These are phyloP conservation scores for Clytia hemisphaerica DNA, from an alignment of 30 jellyfish, hydroid and myxozoan genomes.

Conservation along the genomic window DNA sequence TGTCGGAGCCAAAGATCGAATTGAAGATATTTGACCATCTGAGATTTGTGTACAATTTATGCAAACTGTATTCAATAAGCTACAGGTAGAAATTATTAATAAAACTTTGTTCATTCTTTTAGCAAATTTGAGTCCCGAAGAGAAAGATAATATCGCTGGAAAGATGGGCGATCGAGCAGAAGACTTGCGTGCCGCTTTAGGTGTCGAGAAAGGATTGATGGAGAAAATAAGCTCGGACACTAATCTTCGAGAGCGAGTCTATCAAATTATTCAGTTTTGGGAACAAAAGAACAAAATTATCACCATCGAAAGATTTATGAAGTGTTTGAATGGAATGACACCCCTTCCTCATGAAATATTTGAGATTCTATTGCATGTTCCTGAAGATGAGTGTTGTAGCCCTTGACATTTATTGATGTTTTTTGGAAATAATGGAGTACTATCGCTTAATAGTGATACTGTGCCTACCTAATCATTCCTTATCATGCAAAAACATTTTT, in stretches of 20 bases:
- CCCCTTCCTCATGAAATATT: not conserved
- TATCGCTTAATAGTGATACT: too few species aligned
- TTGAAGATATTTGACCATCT: too few species aligned
- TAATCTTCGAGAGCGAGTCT: not conserved
- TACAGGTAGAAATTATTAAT: too few species aligned
- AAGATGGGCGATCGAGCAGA: slow-evolving; percentile 1
- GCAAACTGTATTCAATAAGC: too few species aligned
- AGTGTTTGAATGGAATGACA: not conserved
- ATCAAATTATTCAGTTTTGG: not conserved
- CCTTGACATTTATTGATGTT: too few species aligned
- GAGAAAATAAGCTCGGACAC: not conserved
- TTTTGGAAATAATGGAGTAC: too few species aligned
- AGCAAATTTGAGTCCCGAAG: not conserved
- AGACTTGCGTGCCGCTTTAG: not conserved
- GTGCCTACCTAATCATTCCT: too few species aligned
- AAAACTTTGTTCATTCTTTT: not conserved
- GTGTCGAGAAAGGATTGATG: not conserved
- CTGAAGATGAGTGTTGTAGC: too few species aligned
- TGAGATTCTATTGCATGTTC: not conserved
- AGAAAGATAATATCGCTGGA: slow-evolving; percentile 4
- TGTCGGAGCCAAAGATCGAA: too few species aligned
- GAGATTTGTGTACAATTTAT: too few species aligned
- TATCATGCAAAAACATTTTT: too few species aligned
- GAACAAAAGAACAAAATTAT: not conserved
- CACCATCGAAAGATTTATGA: not conserved